Base-by-base conservation (phyloP, 2,888 invertebrate genomes). In the Adelphocoris suturalis region DNA sequence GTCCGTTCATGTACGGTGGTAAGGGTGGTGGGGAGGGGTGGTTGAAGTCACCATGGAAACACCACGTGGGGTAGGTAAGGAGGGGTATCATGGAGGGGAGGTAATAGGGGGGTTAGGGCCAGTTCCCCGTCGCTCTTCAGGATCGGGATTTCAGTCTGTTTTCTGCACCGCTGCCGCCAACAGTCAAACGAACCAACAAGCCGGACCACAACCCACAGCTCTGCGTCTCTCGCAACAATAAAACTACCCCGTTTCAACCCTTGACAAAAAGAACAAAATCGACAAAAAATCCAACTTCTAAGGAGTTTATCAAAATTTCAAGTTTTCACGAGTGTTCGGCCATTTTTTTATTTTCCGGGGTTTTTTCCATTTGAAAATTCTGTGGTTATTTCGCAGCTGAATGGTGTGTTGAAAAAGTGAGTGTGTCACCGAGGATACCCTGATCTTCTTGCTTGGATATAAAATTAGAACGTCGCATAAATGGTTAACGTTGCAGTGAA, bases 1-100 rank as follows among this genome's bases (percentile, higher is more conserved):
- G 68, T 19, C 23, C 11, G 68, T 68, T 52, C 5, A 13, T 11
- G 48, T 48, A 48, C n/a, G n/a, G n/a, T n/a, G n/a, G n/a, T n/a
- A n/a, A 55, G 48, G 48, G 48, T 55, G 55, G 19, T 0, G 14
- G 57, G 57, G 14, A 7, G 57, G 57, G 57, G 57, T 16, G 57
- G 19, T 52, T 28, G 80, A 28, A 47, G 27, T 82, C 27, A 19
- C 82, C 48, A 82, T 82, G 52, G 82, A 48, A 82, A 82, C 82
- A 46, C 27, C 27, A 46, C n/a, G 80, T 19, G 82, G 82, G 47
- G 68, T 68, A 68, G 19, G 52, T 9, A 19, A 61, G 61, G 19
- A n/a, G 61, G 61, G 61, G n/a, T 61, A n/a, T n/a, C 19, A 19
- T 2, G 52, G 52, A 14, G 16, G 52, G 52, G 52, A 16, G 52